Base-by-base conservation (phyloP, 2,888 invertebrate species). In the Lasioglossum leucozonium region DNA sequence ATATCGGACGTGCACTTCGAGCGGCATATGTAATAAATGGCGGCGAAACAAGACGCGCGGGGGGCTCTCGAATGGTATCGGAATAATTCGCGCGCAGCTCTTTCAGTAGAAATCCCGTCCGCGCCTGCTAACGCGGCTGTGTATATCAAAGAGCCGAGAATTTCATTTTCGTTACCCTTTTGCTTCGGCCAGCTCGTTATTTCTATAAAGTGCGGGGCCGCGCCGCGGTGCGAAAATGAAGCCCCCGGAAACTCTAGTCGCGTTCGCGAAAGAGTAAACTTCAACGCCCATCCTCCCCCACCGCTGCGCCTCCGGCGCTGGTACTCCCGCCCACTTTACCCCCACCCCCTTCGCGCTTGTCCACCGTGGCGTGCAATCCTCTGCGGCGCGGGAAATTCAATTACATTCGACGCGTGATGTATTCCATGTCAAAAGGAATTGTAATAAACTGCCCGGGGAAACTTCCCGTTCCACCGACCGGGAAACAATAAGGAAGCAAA, bases 91-190 rank as follows among this genome's bases (percentile, higher is more conserved):
- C 58, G 40, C 22, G 69, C 37, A 37, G 37, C 72, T 75, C 62
- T 84, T 82, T 72, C 72, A 75, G 8, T 26, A 22, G 79, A 79
- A 82, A 84, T 79, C 79, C 30, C 55, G 37, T 22, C 51, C 1
- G 72, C 74, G 74, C 72, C 72, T 40, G 72, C 44, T 82, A 75
- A 82, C 84, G 72, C 40, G 51, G 75, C 55, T 34, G 67, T 67
- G 11, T 84, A 72, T 85, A 72, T 85, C 84, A 85, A 79, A 83
- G 83, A 79, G 67, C 75, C 62, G 51, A 67, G 79, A 79, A 85
- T 79, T 83, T 85, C 72, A 69, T 79, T 47, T 47, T 69, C 71
- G 71, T 82, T 72, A 58, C 34, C 65, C 80, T 73, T 77, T 84
- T 74, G 47, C 80, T 77, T 84, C 40, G 79, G 73, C 73, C 11